Conservation (phyloP, 2,888 invertebrate species). For the Pachycephus smyrnensis region DNA sequence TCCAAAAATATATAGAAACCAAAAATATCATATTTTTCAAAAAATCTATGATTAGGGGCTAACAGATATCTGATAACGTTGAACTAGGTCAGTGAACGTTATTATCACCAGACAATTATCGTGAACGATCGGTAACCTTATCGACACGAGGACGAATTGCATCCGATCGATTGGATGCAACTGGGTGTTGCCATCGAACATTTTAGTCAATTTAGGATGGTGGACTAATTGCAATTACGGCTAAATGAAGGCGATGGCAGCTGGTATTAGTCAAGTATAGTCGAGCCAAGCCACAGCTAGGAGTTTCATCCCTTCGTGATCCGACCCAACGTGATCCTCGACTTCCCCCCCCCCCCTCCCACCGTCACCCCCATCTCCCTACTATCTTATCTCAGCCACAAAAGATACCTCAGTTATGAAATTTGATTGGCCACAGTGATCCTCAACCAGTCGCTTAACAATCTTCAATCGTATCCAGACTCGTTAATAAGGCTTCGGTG, state of each 20-base stretch:
- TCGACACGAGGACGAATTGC: not conserved
- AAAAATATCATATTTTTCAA: not conserved
- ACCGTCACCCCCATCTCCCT: not conserved
- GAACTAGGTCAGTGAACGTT: not conserved
- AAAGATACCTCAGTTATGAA: not conserved
- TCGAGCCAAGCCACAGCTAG: not conserved
- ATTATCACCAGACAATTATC: not conserved
- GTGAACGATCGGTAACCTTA: not conserved
- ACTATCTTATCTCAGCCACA: not conserved
- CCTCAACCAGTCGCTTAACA: not conserved
- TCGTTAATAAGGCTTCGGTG: not conserved
- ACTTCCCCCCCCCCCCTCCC: not conserved
- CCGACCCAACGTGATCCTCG: not conserved
- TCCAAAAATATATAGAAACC: too few species aligned
- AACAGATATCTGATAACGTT: not conserved
- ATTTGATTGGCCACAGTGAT: not conserved
- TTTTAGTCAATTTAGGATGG: not conserved
- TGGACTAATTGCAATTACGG: conserved; percentile 21
- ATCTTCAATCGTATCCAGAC: not conserved
- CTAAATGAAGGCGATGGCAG: conserved; percentile 4
- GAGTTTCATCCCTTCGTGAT: not conserved
- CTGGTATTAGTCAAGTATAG: not conserved
- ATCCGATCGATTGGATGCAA: conserved; percentile 2
- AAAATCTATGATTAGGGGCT: not conserved
- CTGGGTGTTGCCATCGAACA: not conserved